These are phyloP conservation scores for Hylaeus volcanicus DNA, from an alignment of 1,140 invertebrate species.

Conservation along the genomic window DNA sequence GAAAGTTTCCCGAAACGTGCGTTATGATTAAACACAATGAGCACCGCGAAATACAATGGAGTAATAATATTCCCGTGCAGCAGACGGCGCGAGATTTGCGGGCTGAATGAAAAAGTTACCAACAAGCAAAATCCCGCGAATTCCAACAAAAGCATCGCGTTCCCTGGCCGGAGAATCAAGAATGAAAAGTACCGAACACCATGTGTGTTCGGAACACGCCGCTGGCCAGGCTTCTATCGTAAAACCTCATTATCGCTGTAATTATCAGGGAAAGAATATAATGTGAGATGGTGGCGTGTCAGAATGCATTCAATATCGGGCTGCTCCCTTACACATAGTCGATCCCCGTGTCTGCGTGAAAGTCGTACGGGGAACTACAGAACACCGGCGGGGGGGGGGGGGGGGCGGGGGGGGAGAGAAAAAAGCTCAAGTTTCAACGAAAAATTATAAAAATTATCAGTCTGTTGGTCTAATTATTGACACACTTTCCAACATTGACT, in stretches of 20 bases:
- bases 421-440: conserved; percentile 17
- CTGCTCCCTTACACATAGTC: conserved; percentile 61
- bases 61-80: conserved; percentile 51
- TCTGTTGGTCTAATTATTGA: too few species aligned
- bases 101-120: conserved; percentile 59
- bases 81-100: conserved; percentile 54
- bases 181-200: conserved; percentile 56
- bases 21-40: conserved; percentile 41
- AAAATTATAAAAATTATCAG: conserved; percentile 15
- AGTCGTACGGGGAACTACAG: conserved; percentile 73
- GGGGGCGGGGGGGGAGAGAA: not conserved
- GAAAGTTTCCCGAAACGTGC: conserved; percentile 35
- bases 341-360: conserved; percentile 71
- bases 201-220: conserved; percentile 42
- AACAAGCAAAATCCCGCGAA: conserved; percentile 56
- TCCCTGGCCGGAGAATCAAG: conserved; percentile 46
- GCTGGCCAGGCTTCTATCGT: conserved; percentile 69
- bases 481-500: too few species aligned
- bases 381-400: not conserved
- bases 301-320: conserved; percentile 72
- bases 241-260: conserved; percentile 75
- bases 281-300: conserved; percentile 72
- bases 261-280: conserved; percentile 75
- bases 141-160: conserved; percentile 56
- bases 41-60: conserved; percentile 38